phyloP scores from a whole-genome alignment of 2,113 vertebrate genomes.

The Peromyscus leucopus region DNA sequence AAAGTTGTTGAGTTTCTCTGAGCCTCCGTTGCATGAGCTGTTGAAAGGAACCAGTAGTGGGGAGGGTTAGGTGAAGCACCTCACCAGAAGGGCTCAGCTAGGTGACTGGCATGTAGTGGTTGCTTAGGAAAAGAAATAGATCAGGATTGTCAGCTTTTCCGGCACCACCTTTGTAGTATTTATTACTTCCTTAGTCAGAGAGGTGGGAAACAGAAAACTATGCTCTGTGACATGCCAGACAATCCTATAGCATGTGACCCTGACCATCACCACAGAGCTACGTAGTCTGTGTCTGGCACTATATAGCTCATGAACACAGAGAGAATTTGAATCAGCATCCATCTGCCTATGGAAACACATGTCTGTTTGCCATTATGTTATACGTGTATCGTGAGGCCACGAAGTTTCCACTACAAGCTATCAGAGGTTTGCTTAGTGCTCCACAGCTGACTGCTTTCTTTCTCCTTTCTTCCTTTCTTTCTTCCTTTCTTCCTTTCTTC shows the following conservation, averaged over 20 bases:
- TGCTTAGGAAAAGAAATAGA: not conserved
- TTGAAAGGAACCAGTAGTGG: not conserved
- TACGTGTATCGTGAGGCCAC: too few relatives aligned
- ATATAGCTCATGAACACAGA: not conserved
- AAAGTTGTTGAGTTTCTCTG: not conserved
- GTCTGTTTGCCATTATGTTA: accelerated
- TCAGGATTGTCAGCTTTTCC: not conserved
- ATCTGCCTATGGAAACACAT: not conserved
- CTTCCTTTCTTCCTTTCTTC: too few relatives aligned
- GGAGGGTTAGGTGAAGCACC: not conserved
- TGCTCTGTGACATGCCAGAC: not conserved
- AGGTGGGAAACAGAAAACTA: not conserved
- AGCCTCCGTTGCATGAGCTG: not conserved
- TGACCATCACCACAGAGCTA: not conserved
- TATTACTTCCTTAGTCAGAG: not conserved
- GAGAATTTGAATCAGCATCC: not conserved
- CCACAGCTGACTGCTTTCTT: not conserved
- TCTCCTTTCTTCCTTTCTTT: too few relatives aligned
- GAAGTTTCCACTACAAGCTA: accelerated
- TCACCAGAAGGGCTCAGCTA: not conserved
- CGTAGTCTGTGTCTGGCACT: too few relatives aligned
- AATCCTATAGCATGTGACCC: accelerated
- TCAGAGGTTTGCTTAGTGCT: not conserved
- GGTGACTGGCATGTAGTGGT: not conserved
- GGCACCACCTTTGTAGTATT: not conserved